phyloP scores from a whole-genome alignment of 2,113 vertebrate species.

The Leptocoma aspasia region DNA sequence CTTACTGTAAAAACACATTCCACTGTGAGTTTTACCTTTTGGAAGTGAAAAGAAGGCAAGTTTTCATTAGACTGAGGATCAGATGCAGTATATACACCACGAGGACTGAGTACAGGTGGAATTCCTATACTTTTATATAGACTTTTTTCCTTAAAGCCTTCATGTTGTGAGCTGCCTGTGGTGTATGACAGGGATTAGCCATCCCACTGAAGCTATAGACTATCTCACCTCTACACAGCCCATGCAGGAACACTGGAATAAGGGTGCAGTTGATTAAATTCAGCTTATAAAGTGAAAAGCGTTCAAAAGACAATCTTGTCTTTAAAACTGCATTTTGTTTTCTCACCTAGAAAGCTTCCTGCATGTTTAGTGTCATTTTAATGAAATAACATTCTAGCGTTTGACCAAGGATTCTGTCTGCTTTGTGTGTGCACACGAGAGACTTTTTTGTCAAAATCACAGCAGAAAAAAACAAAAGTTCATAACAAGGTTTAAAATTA shows the following conservation, averaged over 20 bases:
- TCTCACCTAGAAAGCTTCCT: background rate
- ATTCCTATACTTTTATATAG: background rate
- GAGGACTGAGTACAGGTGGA: accelerated
- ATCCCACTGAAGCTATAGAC: background rate
- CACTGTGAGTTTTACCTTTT: background rate
- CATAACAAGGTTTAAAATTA: background rate
- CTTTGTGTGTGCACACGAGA: accelerated
- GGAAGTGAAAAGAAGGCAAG: background rate
- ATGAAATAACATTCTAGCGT: background rate
- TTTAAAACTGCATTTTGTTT: background rate
- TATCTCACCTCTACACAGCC: background rate
- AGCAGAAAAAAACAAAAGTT: background rate
- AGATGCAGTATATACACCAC: background rate
- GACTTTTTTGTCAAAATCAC: background rate
- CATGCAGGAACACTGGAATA: background rate
- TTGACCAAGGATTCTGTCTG: background rate
- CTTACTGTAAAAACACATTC: background rate
- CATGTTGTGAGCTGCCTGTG: background rate
- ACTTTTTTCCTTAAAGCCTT: background rate
- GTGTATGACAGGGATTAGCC: background rate
- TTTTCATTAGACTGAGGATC: background rate
- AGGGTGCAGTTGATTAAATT: background rate
- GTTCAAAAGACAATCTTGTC: background rate
- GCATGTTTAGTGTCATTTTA: background rate
- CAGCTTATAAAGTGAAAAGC: background rate